A percentile compares a stretch with the other conserved stretches of the same genome.
Evolutionary conservation across 2,797 vertebrate genomes (phyloP).

Genomic region (Thripadectes ignobilis): DNA sequence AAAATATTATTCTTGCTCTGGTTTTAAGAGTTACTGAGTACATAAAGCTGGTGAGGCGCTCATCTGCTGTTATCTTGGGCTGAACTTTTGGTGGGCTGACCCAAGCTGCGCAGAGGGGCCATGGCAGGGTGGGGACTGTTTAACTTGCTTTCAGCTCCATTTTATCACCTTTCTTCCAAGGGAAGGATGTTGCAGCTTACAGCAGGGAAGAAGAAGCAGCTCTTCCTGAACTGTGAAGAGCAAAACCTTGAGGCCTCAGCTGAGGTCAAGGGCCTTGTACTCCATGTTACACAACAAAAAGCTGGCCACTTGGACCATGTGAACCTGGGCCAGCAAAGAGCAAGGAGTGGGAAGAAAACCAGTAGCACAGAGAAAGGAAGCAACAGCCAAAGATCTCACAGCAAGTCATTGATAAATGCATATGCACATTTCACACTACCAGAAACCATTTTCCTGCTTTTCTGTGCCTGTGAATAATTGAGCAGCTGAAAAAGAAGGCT

Average conservation of each 20-base stretch:
- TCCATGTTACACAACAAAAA: background rate
- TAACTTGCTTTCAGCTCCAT: background rate
- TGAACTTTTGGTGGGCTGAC: background rate
- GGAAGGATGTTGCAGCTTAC: background rate
- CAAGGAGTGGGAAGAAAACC: background rate
- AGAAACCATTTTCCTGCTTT: background rate
- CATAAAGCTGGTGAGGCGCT: background rate
- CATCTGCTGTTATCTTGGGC: background rate
- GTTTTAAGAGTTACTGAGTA: background rate
- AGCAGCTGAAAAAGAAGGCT: background rate
- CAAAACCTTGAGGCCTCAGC: fast-evolving
- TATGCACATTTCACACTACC: background rate
- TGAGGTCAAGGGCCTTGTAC: background rate
- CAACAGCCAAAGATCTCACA: background rate
- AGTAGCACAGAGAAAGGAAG: background rate
- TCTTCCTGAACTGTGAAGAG: background rate
- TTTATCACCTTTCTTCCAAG: background rate
- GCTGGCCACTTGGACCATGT: background rate
- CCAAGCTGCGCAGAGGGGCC: fast-evolving
- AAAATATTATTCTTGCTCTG: background rate
- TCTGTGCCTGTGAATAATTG: conserved; percentile 6
- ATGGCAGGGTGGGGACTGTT: fast-evolving
- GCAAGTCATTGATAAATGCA: background rate
- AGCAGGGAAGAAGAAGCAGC: background rate
- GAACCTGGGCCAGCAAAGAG: background rate